Conservation (phyloP, 2,888 invertebrate genomes). For the Dasypolia templi region DNA sequence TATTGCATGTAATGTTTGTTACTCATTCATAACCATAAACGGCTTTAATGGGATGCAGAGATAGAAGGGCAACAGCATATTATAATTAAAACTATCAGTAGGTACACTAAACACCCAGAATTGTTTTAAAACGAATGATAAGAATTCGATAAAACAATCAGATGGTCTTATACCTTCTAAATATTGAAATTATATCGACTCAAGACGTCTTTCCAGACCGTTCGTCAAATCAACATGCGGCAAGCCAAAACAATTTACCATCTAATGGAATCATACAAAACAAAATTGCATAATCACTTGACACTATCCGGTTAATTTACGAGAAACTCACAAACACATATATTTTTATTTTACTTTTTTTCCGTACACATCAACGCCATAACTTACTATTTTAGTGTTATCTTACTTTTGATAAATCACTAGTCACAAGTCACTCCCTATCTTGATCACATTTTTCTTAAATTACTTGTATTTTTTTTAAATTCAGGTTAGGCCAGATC, state of each 20-base stretch:
- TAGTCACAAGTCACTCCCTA: background rate
- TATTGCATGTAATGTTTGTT: background rate
- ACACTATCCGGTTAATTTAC: constrained; percentile 20
- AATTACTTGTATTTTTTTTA: background rate
- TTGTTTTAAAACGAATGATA: background rate
- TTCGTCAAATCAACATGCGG: background rate
- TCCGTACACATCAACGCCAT: background rate
- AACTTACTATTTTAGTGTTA: background rate
- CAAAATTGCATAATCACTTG: background rate
- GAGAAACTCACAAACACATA: background rate
- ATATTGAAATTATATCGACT: background rate
- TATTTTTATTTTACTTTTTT: background rate
- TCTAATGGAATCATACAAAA: background rate
- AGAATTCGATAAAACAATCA: constrained; percentile 19
- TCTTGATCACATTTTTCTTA: background rate
- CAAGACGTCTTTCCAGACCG: background rate
- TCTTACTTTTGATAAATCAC: background rate
- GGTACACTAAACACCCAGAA: background rate
- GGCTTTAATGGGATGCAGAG: background rate
- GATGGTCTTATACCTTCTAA: background rate
- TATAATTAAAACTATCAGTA: background rate
- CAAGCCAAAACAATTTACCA: background rate
- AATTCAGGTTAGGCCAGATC: background rate
- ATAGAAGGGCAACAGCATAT: background rate
- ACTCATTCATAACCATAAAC: background rate